Conservation (phyloP, 2,113 vertebrate species). For the Herpetotheres cachinnans region DNA sequence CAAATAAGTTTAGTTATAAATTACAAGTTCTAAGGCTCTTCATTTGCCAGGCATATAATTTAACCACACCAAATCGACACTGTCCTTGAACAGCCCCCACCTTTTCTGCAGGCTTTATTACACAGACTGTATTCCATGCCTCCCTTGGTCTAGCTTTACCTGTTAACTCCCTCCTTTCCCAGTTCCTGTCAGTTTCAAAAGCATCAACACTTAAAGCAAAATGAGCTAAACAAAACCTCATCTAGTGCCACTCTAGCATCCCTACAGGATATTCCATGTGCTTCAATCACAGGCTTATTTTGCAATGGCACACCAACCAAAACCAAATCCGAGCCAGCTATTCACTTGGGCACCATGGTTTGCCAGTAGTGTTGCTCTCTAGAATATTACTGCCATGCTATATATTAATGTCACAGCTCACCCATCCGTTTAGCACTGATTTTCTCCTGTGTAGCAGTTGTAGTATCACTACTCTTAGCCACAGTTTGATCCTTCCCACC, state of each 20-base stretch:
- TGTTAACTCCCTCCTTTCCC: not conserved
- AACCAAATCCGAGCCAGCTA: not conserved
- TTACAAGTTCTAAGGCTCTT: not conserved
- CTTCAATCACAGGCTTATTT: not conserved
- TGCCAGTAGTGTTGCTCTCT: not conserved
- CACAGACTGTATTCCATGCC: not conserved
- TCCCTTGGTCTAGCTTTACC: not conserved
- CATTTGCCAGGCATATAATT: not conserved
- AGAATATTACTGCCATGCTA: not conserved
- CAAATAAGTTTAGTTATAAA: slow-evolving; percentile 8
- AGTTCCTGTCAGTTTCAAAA: not conserved
- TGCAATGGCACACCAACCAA: not conserved
- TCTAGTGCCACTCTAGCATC: not conserved
- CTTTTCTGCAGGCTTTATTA: not conserved
- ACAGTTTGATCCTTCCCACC: not conserved
- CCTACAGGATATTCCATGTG: not conserved
- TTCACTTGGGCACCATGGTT: not conserved
- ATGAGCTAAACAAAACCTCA: not conserved
- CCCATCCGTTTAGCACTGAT: not conserved
- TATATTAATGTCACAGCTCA: not conserved
- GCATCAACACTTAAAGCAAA: not conserved
- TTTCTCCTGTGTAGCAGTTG: not conserved
- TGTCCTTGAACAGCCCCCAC: not conserved
- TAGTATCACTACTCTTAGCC: not conserved
- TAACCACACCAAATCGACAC: not conserved